phyloP scores from a whole-genome alignment of 2,113 vertebrate genomes.

The Rutilus rutilus region DNA sequence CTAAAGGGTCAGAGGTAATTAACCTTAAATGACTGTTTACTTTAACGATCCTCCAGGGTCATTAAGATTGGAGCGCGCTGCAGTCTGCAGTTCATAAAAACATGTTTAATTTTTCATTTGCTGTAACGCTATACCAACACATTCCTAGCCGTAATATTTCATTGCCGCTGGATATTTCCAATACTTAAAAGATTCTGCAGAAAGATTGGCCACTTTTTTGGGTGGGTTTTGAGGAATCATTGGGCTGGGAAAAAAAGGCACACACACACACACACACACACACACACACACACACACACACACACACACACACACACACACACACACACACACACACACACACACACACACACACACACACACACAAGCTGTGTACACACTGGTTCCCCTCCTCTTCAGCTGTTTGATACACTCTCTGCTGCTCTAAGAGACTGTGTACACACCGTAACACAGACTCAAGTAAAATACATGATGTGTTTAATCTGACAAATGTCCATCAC shows the following conservation, averaged over 20 bases:
- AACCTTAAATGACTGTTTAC: constrained; percentile 47
- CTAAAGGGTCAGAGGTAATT: constrained; percentile 40
- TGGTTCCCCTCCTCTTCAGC: background rate
- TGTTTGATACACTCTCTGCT: background rate
- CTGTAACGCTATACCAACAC: constrained; percentile 7
- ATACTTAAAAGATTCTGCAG: constrained; percentile 11
- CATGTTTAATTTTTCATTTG: constrained; percentile 21
- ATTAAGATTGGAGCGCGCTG: constrained; percentile 7
- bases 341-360: background rate
- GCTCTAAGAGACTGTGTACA: background rate
- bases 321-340: too few relatives aligned
- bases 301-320: too few relatives aligned
- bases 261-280: too few relatives aligned
- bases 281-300: too few relatives aligned
- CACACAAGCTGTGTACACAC: background rate
- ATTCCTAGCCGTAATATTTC: background rate
- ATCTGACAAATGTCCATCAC: constrained; percentile 12
- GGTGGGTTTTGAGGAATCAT: background rate
- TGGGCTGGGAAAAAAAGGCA: background rate
- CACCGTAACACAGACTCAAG: constrained; percentile 13
- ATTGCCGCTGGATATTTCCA: background rate
- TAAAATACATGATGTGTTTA: constrained; percentile 31
- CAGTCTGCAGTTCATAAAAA: constrained; percentile 27
- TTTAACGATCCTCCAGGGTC: constrained; percentile 34
- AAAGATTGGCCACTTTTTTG: background rate